Percentiles rank a stretch among this genome's conserved stretches.
Conservation (phyloP, 2,797 vertebrate species). For the Sphenopsis melanotis region DNA sequence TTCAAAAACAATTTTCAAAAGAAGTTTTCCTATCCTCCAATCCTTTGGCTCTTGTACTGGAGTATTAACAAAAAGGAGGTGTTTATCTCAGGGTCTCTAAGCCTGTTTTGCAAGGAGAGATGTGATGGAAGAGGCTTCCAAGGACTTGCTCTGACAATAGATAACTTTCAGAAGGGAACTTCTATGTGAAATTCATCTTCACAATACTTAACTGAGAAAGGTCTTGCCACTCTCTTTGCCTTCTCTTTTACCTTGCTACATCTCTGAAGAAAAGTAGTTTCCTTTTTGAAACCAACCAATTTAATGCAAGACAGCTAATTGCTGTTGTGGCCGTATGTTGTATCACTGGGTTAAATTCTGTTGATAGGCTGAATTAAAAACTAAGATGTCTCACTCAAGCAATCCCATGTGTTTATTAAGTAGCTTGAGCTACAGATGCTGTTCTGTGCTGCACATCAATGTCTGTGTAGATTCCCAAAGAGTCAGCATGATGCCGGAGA, state of each 20-base stretch:
- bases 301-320: not conserved
- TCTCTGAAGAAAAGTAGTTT: not conserved
- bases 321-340: not conserved
- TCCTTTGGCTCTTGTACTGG: not conserved
- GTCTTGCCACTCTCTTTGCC: not conserved
- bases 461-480: not conserved
- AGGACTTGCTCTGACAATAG: not conserved
- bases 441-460: accelerated
- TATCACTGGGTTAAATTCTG: not conserved
- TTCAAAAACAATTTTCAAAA: not conserved
- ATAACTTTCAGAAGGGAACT: not conserved
- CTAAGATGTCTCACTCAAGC: not conserved
- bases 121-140: not conserved
- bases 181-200: not conserved
- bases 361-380: not conserved
- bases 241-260: not conserved
- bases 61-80: not conserved
- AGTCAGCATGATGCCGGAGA: not conserved
- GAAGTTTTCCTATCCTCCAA: not conserved
- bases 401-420: not conserved
- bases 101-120: not conserved
- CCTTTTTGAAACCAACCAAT: not conserved
- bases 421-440: not conserved
- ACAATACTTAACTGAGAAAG: not conserved
- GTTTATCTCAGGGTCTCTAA: not conserved